phyloP scores from a whole-genome alignment of 2,113 vertebrate species.

The Bubo blakistoni region DNA sequence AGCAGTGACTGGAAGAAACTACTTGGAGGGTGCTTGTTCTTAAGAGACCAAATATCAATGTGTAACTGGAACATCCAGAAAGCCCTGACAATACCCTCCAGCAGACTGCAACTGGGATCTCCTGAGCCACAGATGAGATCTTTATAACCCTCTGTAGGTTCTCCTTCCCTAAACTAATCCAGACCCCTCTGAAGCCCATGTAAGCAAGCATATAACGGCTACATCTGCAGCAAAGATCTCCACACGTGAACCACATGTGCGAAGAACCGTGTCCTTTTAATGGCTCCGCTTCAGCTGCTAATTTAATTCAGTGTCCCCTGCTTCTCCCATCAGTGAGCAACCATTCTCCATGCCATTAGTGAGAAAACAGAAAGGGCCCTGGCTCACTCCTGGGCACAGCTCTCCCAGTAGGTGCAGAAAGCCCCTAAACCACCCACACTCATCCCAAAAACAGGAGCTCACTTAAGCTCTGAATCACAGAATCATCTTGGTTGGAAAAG shows the following conservation, averaged over 20 bases:
- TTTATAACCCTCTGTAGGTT: background rate
- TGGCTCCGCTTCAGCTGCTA: background rate
- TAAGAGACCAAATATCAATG: background rate
- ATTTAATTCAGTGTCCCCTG: background rate
- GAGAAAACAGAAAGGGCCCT: background rate
- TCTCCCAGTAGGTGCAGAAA: background rate
- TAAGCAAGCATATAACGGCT: background rate
- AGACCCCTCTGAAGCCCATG: background rate
- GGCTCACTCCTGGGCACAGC: background rate
- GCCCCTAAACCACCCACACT: background rate
- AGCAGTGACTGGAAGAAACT: background rate
- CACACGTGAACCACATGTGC: rapidly evolving
- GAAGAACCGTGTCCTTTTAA: background rate
- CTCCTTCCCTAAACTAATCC: background rate
- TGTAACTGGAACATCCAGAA: background rate
- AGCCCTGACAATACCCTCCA: background rate
- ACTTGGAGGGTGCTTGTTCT: background rate
- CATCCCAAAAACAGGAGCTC: background rate
- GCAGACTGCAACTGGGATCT: background rate
- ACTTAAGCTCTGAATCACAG: background rate
- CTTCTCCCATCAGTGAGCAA: background rate
- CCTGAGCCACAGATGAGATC: background rate
- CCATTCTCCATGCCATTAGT: background rate
- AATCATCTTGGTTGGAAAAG: too few relatives aligned
- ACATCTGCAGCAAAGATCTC: background rate